Percentiles rank a stretch among this genome's conserved stretches.
These are phyloP conservation scores for Folsomia candida DNA, from an alignment of 2,888 invertebrate species.

Conservation along the genomic window DNA sequence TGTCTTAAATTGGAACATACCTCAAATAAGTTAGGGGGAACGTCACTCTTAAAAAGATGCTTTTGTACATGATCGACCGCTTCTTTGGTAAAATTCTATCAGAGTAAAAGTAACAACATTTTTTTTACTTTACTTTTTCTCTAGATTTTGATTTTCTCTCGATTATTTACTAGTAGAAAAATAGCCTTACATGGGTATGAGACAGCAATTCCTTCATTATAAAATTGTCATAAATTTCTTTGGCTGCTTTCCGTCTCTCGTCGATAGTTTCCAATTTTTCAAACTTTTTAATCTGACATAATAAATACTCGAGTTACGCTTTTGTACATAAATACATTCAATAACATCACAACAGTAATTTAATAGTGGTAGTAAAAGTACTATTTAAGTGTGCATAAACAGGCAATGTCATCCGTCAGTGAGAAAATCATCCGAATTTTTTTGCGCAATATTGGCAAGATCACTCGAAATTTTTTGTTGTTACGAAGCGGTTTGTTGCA, in stretches of 20 bases:
- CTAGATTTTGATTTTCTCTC: too few relatives aligned
- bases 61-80: conserved; percentile 97
- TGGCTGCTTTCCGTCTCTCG: conserved; percentile 88
- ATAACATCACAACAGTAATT: conserved; percentile 8
- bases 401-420: too few relatives aligned
- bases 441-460: too few relatives aligned
- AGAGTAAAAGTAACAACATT: conserved; percentile 54
- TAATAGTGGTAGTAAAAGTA: too few relatives aligned
- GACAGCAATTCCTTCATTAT: conserved; percentile 99
- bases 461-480: too few relatives aligned
- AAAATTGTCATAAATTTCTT: conserved; percentile 98
- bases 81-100: conserved; percentile 95
- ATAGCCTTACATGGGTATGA: conserved; percentile 95
- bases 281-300: conserved; percentile 88
- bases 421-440: too few relatives aligned
- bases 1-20: conserved; percentile 59
- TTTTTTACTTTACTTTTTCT: too few relatives aligned
- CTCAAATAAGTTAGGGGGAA: conserved; percentile 96
- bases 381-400: too few relatives aligned
- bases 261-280: conserved; percentile 97
- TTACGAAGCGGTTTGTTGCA: too few relatives aligned
- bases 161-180: too few relatives aligned
- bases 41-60: conserved; percentile 94
- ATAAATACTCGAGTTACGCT: conserved; percentile 53
- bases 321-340: background rate